Evolutionary conservation across 2,888 invertebrate species (phyloP).

Genomic region (Nymphalis urticae): DNA sequence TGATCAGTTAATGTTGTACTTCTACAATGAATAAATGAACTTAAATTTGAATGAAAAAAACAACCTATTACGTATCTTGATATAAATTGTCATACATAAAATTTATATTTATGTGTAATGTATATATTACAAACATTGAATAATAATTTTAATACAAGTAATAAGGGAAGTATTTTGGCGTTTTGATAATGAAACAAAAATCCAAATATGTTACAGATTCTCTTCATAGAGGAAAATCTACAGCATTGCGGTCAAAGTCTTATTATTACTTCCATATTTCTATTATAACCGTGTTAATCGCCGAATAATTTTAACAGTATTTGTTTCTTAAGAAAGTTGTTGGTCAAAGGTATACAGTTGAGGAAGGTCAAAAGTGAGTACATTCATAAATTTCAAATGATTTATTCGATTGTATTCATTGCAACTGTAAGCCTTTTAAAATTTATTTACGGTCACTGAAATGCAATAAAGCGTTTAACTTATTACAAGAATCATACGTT

Average conservation of each 20-base stretch:
- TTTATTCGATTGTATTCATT: constrained; percentile 45
- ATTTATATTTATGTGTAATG: too few species aligned
- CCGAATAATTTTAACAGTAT: constrained; percentile 14
- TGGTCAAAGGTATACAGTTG: constrained; percentile 40
- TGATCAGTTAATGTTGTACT: too few species aligned
- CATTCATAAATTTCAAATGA: constrained; percentile 42
- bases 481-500: constrained; percentile 46
- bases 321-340: constrained; percentile 40
- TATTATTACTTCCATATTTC: constrained; percentile 2
- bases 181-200: too few species aligned
- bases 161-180: neutral
- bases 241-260: neutral
- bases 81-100: too few species aligned
- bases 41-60: too few species aligned
- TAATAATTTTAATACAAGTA: too few species aligned
- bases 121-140: too few species aligned
- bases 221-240: too few species aligned
- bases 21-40: too few species aligned
- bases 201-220: too few species aligned
- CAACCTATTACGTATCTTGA: too few species aligned
- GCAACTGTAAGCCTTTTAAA: constrained; percentile 36
- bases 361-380: constrained; percentile 45
- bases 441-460: constrained; percentile 49
- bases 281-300: constrained; percentile 11
- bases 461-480: constrained; percentile 33